Evolutionary conservation across 2,888 invertebrate species (phyloP).

Genomic region (Melitaea athalia): DNA sequence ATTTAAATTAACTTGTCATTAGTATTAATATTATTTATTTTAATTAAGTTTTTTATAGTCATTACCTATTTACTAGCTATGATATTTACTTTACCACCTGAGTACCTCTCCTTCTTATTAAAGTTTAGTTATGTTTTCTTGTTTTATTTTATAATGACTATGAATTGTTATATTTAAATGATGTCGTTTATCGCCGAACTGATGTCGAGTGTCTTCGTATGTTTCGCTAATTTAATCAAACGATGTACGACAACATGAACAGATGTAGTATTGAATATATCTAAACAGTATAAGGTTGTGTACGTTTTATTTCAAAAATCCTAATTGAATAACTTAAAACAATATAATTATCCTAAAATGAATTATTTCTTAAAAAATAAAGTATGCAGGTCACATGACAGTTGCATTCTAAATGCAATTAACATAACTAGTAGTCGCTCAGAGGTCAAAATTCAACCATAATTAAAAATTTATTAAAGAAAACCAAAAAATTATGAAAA

Average conservation of each 20-base stretch:
- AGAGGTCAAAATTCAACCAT: no score
- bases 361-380: no score
- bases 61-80: constrained; percentile 58
- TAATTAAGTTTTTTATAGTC: constrained; percentile 72
- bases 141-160: constrained; percentile 45
- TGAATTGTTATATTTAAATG: constrained; percentile 46
- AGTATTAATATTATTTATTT: constrained; percentile 81
- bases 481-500: no score
- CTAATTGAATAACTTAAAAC: no score
- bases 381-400: no score
- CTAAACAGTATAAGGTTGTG: constrained; percentile 33
- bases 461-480: no score
- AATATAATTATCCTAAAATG: no score
- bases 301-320: background rate
- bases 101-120: constrained; percentile 77
- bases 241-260: constrained; percentile 40
- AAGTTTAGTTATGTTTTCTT: constrained; percentile 49
- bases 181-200: constrained; percentile 21
- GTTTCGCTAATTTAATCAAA: constrained; percentile 32
- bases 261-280: constrained; percentile 42
- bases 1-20: constrained; percentile 80
- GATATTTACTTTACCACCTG: constrained; percentile 76
- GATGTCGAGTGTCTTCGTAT: constrained; percentile 15
- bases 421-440: no score
- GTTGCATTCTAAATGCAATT: no score